Evolutionary conservation across 1,140 invertebrate genomes (phyloP).

Genomic region (Conopomorpha cramerella): DNA sequence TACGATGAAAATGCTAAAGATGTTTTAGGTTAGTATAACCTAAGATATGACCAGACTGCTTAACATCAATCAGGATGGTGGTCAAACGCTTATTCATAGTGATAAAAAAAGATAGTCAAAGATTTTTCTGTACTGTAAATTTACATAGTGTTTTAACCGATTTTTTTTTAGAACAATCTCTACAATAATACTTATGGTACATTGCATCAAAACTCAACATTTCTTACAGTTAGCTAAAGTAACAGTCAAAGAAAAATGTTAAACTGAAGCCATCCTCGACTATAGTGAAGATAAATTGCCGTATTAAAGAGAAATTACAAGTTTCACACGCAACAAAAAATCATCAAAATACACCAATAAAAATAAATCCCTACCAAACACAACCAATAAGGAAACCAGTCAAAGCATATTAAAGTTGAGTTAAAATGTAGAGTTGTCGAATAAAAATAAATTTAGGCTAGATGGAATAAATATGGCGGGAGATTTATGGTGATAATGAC

Average conservation of each 20-base stretch:
- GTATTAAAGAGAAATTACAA: not conserved
- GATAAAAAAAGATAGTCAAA: too few relatives aligned
- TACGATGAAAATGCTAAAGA: too few relatives aligned
- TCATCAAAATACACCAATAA: not conserved
- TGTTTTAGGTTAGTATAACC: too few relatives aligned
- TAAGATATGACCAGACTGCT: too few relatives aligned
- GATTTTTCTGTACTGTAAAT: too few relatives aligned
- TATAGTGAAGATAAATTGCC: not conserved
- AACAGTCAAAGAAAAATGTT: slow-evolving; percentile 11
- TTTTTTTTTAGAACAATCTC: too few relatives aligned
- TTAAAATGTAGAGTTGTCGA: not conserved
- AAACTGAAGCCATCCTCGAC: slow-evolving; percentile 5
- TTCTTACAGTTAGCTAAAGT: too few relatives aligned
- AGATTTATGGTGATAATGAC: slow-evolving; percentile 38
- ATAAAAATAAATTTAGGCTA: slow-evolving; percentile 4
- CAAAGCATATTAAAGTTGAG: not conserved
- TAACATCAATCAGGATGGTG: too few relatives aligned
- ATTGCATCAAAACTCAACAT: too few relatives aligned
- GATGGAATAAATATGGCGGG: slow-evolving; percentile 37
- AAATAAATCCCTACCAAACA: not conserved
- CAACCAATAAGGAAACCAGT: not conserved
- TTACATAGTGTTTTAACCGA: too few relatives aligned
- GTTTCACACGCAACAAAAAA: not conserved
- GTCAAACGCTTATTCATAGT: too few relatives aligned
- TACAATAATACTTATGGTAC: too few relatives aligned